These are phyloP conservation scores for Sinocyclocheilus rhinocerous DNA, from an alignment of 2,113 vertebrate species.

Conservation along the genomic window DNA sequence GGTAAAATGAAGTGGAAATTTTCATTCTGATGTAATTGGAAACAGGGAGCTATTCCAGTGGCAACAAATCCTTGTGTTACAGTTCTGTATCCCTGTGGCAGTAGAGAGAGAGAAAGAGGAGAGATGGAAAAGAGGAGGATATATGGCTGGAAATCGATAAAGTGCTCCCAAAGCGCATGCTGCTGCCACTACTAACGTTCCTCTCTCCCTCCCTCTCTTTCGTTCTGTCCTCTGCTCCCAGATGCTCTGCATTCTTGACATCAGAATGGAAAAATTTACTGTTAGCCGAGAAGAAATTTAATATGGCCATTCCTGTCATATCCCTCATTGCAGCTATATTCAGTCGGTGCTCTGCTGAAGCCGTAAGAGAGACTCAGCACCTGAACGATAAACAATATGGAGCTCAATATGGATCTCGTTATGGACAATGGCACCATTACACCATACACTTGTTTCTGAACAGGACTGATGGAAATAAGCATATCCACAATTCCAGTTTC, in stretches of 20 bases:
- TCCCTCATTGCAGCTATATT: conserved; percentile 86
- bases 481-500: conserved; percentile 30
- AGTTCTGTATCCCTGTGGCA: conserved; percentile 75
- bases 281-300: conserved; percentile 85
- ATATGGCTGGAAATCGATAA: conserved; percentile 80
- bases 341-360: conserved; percentile 82
- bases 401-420: conserved; percentile 73
- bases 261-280: conserved; percentile 90
- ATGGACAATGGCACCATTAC: conserved; percentile 70
- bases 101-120: conserved; percentile 62
- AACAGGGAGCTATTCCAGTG: conserved; percentile 80
- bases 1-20: conserved; percentile 73
- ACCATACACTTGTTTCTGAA: conserved; percentile 70
- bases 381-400: conserved; percentile 86
- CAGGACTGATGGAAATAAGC: conserved; percentile 17
- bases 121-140: conserved; percentile 67
- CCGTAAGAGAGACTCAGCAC: conserved; percentile 71
- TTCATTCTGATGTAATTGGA: conserved; percentile 75
- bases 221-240: conserved; percentile 73
- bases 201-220: conserved; percentile 42
- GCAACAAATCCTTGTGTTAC: conserved; percentile 82
- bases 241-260: conserved; percentile 94
- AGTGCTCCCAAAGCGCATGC: conserved; percentile 78
- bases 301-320: conserved; percentile 90
- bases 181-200: conserved; percentile 54